A percentile compares a stretch with the other conserved stretches of the same genome.
These are phyloP conservation scores for Phaethornis superciliosus DNA, from an alignment of 2,113 vertebrate species.

Conservation along the genomic window DNA sequence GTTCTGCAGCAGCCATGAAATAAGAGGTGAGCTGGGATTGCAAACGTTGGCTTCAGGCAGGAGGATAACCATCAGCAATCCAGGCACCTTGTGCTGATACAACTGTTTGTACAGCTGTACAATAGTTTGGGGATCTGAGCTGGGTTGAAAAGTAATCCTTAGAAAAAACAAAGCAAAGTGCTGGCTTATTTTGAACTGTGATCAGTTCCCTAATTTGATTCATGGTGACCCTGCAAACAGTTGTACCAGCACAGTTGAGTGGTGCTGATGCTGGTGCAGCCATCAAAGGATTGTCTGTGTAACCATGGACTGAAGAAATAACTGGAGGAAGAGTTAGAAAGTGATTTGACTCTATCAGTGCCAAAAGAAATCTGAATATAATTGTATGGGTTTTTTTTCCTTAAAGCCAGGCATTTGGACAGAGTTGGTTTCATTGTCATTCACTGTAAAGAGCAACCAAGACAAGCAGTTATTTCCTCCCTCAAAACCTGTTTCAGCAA, in stretches of 20 bases:
- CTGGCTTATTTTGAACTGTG: constrained; percentile 47
- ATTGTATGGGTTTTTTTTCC: neutral
- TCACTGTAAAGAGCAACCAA: neutral
- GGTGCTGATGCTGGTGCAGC: neutral
- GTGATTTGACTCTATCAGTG: neutral
- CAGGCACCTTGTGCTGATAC: constrained; percentile 41
- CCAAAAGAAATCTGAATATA: neutral
- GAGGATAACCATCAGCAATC: constrained; percentile 51
- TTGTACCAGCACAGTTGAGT: neutral
- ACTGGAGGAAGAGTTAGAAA: neutral
- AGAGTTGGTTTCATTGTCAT: neutral
- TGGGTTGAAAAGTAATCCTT: constrained; percentile 43
- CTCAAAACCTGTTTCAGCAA: neutral
- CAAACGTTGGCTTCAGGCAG: neutral
- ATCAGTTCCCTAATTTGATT: constrained; percentile 4
- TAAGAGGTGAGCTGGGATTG: neutral
- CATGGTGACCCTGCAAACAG: neutral
- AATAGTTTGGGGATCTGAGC: constrained; percentile 36
- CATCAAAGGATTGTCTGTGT: neutral
- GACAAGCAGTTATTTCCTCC: neutral
- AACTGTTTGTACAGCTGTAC: constrained; percentile 66
- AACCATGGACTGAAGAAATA: neutral
- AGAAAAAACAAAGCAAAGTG: constrained; percentile 29
- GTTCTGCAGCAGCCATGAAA: neutral
- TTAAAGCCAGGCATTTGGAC: neutral